Evolutionary conservation across 2,113 vertebrate species (phyloP), one percentile per base, ranked within the genome.

Genomic region (Pseudolaguvia tuberculata): DNA sequence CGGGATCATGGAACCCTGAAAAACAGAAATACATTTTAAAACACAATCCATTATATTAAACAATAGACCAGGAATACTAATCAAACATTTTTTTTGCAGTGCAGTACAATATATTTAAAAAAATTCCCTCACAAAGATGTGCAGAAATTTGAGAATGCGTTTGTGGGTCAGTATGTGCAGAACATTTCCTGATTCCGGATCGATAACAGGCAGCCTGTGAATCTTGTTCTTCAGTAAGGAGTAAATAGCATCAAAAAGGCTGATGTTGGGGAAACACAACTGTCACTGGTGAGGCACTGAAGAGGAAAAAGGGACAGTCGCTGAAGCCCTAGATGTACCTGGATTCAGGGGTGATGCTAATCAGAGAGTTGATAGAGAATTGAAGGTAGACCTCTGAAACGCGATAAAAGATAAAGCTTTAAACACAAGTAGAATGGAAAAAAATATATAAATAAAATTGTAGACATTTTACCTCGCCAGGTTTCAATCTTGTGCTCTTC

Each of bases 401-500:
- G 78, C 76, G 35, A 58, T 39, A 55, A 5, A 67, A 80, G n/a
- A 76, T 12, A 71, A 1, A 45, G 31, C 23, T 29, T 69, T 17
- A 51, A 56, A 56, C 3, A 56, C 17, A 25, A 2, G 23, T 12
- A 23, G 59, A 8, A 42, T 42, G 10, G 14, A 51, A 53, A 39
- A 29, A 21, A 29, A 7, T 27, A 31, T 23, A 15, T 15, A 31
- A n/a, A 68, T 6, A 68, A 31, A 57, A 65, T 12, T 47, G 42
- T 27, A 58, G 14, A 20, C 7, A 70, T 82, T n/a, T 72, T 21
- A 97, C 96, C 96, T 92, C 95, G 91, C 96, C 96, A 99, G 0
- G 94, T 98, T 86, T 98, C 95, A 15, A 99, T 98, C 86, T 94
- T 98, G 81, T 99, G 96, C 55, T 97, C 93, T 69, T 99, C 96